Conservation (phyloP, 2,888 invertebrate genomes). For the Strigamia maritima region DNA sequence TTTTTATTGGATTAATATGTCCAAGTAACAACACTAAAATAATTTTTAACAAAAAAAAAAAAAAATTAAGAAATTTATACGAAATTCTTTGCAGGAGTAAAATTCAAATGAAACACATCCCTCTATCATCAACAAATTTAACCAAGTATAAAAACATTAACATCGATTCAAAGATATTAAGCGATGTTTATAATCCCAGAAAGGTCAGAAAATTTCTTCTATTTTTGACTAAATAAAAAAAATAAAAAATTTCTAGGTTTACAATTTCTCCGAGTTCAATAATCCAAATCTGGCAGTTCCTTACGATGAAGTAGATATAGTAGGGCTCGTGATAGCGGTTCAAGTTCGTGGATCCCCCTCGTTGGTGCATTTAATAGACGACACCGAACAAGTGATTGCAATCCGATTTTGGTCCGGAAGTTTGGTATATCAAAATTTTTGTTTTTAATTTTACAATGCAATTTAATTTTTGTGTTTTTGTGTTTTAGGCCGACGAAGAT, state of each 20-base stretch:
- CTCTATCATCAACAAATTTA: background rate
- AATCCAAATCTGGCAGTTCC: constrained; percentile 48
- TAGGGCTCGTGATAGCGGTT: constrained; percentile 64
- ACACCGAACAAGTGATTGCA: constrained; percentile 57
- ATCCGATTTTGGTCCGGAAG: constrained; percentile 60
- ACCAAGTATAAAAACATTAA: background rate
- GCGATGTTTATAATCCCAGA: background rate
- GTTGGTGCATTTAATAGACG: constrained; percentile 62
- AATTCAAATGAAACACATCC: background rate
- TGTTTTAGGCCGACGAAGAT: background rate
- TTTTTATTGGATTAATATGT: constrained; percentile 60
- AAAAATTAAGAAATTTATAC: background rate
- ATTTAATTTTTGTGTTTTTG: background rate
- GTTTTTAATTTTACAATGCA: background rate
- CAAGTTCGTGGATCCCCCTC: constrained; percentile 54
- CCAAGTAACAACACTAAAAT: constrained; percentile 44
- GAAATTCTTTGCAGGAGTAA: background rate
- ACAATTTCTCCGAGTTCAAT: constrained; percentile 45
- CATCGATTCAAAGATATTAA: background rate
- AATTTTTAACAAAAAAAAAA: background rate
- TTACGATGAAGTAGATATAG: constrained; percentile 70
- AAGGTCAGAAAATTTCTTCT: background rate
- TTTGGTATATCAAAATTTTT: constrained; percentile 47
- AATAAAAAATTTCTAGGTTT: background rate
- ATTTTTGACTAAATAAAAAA: no score